Evolutionary conservation across 2,888 invertebrate genomes (phyloP), one percentile per base, ranked within the genome.

Genomic region (Calameuta filiformis): DNA sequence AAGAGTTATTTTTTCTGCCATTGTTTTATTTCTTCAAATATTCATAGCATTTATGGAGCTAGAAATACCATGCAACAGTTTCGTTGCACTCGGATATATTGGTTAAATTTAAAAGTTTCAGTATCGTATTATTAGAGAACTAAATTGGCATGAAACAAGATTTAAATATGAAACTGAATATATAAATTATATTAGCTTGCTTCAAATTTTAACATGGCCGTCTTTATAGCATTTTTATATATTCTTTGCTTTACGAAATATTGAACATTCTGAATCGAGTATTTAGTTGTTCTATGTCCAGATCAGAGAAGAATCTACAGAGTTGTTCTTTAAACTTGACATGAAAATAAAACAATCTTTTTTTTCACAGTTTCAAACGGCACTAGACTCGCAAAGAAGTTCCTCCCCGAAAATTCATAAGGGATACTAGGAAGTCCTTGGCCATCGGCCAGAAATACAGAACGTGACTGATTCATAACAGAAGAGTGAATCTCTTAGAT

Each of bases 381-480:
- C 23, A 23, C 15, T 23, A 56, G 23, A 6, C 9, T 9, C 23
- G 56, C 56, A 56, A 56, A 56, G 2, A 56, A 56, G 56, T 77
- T 79, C 78, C 75, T 76, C 77, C 81, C 86, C 87, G 86, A 87
- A 87, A 87, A 86, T 84, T 82, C 85, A 82, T 85, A 85, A 85
- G 83, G 79, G 73, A 85, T 83, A 81, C 83, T 82, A 80, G 83
- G 85, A 83, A 82, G 83, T 79, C 79, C 68, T 76, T 87, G 87
- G 87, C 85, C 56, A 34, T 33, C 12, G 9, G 86, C 87, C 87
- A 87, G 82, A 76, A 71, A 23, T 31, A 33, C 71, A 12, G 71
- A 71, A 71, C 71, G 71, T 34, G 31, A 71, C 71, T 71, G 71
- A 34, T 33, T 71, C 71, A 23, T 23, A 56, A 56, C 56, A 56